These are phyloP conservation scores for Danaus melanippus DNA, from an alignment of 1,140 invertebrate genomes.

Conservation along the genomic window DNA sequence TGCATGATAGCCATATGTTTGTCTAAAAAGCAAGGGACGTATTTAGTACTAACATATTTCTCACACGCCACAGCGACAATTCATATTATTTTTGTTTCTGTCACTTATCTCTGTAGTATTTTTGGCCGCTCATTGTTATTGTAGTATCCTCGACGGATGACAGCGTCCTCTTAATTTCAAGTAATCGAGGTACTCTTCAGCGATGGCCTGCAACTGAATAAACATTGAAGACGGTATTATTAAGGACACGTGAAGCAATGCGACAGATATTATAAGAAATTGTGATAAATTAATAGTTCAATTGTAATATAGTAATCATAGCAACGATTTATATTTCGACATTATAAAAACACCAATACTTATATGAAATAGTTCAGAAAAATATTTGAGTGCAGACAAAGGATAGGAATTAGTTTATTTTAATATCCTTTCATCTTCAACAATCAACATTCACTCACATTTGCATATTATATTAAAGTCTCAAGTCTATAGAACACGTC, in stretches of 20 bases:
- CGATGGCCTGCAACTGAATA: slow-evolving; percentile 65
- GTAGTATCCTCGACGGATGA: slow-evolving; percentile 55
- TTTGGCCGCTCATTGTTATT: slow-evolving; percentile 59
- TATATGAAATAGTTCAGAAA: too few species aligned
- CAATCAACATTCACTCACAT: neutral
- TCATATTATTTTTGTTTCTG: slow-evolving; percentile 54
- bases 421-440: too few species aligned
- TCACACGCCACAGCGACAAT: slow-evolving; percentile 24
- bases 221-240: slow-evolving; percentile 42
- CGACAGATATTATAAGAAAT: slow-evolving; percentile 12
- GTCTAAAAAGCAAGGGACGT: slow-evolving; percentile 11
- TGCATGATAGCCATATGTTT: slow-evolving; percentile 5
- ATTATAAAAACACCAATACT: too few species aligned
- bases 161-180: slow-evolving; percentile 64
- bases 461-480: slow-evolving; percentile 3
- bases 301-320: too few species aligned
- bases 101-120: slow-evolving; percentile 51
- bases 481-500: slow-evolving; percentile 26
- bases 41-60: slow-evolving; percentile 17
- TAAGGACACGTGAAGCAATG: slow-evolving; percentile 28
- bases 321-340: too few species aligned
- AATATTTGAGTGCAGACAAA: too few species aligned
- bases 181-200: slow-evolving; percentile 57
- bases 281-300: too few species aligned
- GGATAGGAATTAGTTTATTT: too few species aligned